Conservation (phyloP, 53 echinoderm and acorn worm species). For the Temnopleurus reevesii region DNA sequence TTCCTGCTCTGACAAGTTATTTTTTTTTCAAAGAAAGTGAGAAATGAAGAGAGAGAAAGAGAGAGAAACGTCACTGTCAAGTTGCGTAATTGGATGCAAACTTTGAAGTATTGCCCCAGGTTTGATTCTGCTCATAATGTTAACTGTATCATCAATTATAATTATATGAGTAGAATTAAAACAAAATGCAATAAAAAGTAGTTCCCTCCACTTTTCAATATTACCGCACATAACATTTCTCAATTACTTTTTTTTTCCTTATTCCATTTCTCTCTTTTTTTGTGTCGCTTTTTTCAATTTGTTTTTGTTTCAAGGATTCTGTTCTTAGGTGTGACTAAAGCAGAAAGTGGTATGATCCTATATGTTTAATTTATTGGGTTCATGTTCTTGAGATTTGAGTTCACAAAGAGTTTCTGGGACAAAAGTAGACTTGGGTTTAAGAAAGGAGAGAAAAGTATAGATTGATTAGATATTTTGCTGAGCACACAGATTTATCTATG, state of each 20-base stretch:
- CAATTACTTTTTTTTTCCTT: too few relatives aligned
- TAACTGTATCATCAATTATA: neutral
- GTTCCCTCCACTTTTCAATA: too few relatives aligned
- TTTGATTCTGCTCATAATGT: neutral
- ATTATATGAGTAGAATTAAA: too few relatives aligned
- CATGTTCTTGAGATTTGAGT: too few relatives aligned
- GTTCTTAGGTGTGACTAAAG: too few relatives aligned
- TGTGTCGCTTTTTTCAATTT: too few relatives aligned
- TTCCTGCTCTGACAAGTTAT: neutral
- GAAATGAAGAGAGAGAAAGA: neutral
- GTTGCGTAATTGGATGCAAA: constrained; percentile 22
- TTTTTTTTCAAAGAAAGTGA: neutral
- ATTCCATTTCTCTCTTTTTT: too few relatives aligned
- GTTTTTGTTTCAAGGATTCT: too few relatives aligned
- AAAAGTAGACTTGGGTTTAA: neutral
- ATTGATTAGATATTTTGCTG: constrained; percentile 27
- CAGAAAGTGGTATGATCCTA: too few relatives aligned
- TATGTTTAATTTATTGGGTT: too few relatives aligned
- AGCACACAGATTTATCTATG: constrained; percentile 17
- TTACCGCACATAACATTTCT: too few relatives aligned
- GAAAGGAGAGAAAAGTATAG: neutral
- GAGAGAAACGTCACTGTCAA: neutral
- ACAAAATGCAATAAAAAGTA: too few relatives aligned
- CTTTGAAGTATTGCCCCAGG: neutral
- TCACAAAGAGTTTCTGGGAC: constrained; percentile 21